A percentile compares a stretch with the other conserved stretches of the same genome.
Conservation (phyloP, 64 coral and sea anemone species). For the Trachythela sp. region DNA sequence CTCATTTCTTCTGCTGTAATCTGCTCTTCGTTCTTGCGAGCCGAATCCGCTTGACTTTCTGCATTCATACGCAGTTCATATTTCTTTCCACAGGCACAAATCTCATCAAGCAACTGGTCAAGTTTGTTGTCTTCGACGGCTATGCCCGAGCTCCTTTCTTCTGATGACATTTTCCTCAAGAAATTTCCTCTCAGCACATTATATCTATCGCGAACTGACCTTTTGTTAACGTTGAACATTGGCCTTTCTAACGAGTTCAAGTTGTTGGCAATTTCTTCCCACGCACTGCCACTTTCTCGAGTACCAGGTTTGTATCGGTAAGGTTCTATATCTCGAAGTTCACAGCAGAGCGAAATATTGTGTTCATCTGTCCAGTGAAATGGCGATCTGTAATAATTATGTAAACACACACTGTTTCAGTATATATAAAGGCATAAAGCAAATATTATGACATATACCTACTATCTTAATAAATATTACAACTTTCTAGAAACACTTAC, state of each 20-base stretch:
- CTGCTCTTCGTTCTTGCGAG: too few species aligned
- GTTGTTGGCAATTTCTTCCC: background rate
- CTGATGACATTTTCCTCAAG: background rate
- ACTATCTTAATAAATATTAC: background rate
- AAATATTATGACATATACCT: background rate
- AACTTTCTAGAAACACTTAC: background rate
- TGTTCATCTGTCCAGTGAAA: background rate
- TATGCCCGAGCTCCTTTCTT: background rate
- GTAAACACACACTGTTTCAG: background rate
- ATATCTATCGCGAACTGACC: background rate
- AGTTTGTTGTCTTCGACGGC: background rate
- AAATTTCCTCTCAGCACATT: too few species aligned
- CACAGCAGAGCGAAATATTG: background rate
- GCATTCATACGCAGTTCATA: too few species aligned
- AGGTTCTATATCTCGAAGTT: background rate
- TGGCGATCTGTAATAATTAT: background rate
- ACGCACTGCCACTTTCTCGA: conserved; percentile 1
- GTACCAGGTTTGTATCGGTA: conserved; percentile 1
- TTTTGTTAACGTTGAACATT: background rate
- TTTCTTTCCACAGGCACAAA: too few species aligned
- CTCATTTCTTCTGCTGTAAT: background rate
- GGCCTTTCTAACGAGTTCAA: background rate
- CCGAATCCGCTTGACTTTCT: too few species aligned
- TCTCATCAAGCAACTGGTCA: conserved; percentile 1
- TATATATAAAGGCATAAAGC: background rate